Evolutionary conservation across 1,140 invertebrate species (phyloP).

Genomic region (Trinorchestia longiramus): DNA sequence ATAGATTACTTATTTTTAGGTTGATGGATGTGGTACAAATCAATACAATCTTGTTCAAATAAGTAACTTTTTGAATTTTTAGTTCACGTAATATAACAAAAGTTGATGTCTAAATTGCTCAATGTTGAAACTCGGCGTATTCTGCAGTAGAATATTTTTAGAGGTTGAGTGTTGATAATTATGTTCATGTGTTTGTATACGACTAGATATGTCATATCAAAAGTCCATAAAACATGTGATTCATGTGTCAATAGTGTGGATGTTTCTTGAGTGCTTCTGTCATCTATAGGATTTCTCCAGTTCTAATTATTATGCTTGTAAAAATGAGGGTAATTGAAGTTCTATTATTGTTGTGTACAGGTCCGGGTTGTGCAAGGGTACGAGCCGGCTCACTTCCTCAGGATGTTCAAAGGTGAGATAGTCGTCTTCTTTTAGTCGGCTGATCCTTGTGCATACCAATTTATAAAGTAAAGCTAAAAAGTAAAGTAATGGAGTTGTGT

Average conservation of each 20-base stretch:
- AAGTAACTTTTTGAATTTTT: not conserved
- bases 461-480: not conserved
- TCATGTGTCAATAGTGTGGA: not conserved
- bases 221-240: not conserved
- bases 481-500: not conserved
- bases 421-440: not conserved
- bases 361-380: slow-evolving; percentile 80
- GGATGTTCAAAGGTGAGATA: slow-evolving; percentile 80
- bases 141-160: no score
- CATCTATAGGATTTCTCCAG: no score
- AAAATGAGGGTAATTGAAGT: not conserved
- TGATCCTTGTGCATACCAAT: not conserved
- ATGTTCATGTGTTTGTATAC: not conserved
- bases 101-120: no score
- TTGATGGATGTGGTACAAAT: not conserved
- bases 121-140: no score
- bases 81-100: not conserved
- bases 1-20: not conserved
- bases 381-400: slow-evolving; percentile 82
- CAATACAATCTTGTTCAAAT: not conserved
- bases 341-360: slow-evolving; percentile 68
- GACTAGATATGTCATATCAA: not conserved
- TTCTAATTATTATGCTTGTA: not conserved
- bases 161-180: no score
- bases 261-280: not conserved